These are phyloP conservation scores for Elegia similella DNA, from an alignment of 2,888 invertebrate genomes.

Conservation along the genomic window DNA sequence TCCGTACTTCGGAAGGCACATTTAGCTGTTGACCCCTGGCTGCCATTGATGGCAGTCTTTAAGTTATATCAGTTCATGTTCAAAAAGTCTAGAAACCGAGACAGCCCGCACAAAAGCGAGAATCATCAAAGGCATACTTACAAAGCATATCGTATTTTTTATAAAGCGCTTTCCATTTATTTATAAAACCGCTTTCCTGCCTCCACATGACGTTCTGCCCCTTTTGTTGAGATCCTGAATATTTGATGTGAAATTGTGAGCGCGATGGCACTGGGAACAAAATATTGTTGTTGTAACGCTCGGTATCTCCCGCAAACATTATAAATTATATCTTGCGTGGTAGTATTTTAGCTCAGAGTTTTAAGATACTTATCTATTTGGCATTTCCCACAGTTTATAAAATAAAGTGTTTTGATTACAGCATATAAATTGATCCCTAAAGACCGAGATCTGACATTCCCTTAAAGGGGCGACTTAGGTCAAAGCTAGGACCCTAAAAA, in stretches of 20 bases:
- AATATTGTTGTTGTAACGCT: slow-evolving; percentile 7
- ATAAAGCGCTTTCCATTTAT: slow-evolving; percentile 3
- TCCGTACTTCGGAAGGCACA: no score
- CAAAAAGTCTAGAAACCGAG: neutral
- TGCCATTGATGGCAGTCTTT: no score
- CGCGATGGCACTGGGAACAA: slow-evolving; percentile 1
- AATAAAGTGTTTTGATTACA: no score
- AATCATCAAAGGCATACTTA: neutral
- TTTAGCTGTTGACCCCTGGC: no score
- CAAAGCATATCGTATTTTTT: neutral
- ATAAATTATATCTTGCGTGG: neutral
- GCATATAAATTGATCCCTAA: no score
- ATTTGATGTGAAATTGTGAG: slow-evolving; percentile 5
- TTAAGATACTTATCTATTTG: no score
- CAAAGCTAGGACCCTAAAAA: no score
- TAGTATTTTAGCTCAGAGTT: neutral
- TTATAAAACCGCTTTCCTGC: slow-evolving; percentile 7
- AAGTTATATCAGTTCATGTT: no score
- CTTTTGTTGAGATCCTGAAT: slow-evolving; percentile 4
- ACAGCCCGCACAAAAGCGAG: neutral
- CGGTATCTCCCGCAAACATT: neutral
- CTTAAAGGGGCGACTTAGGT: no score
- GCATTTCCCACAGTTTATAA: no score
- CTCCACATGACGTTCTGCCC: slow-evolving; percentile 5
- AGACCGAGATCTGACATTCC: no score